Conservation (phyloP, 2,797 vertebrate genomes). For the Pempheris klunzingeri region DNA sequence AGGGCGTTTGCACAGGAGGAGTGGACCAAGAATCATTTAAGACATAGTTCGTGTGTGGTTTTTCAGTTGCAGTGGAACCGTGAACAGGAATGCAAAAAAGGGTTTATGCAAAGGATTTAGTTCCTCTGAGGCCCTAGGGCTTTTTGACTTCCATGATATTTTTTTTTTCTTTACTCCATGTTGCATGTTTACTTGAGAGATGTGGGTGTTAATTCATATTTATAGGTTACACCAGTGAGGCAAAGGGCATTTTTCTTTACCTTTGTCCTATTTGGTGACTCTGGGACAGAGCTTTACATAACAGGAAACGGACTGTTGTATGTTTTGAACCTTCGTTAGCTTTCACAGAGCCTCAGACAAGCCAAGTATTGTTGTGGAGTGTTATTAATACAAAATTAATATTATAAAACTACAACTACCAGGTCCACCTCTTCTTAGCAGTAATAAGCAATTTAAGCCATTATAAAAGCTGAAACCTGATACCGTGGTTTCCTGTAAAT, state of each 20-base stretch:
- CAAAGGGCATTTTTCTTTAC: constrained; percentile 47
- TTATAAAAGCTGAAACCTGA: constrained; percentile 35
- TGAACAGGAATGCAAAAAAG: not conserved
- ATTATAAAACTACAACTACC: too few species aligned
- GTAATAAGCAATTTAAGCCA: not conserved
- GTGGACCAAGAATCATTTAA: not conserved
- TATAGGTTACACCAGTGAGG: constrained; percentile 10
- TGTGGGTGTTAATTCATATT: not conserved
- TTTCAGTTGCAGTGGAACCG: not conserved
- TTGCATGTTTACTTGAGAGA: not conserved
- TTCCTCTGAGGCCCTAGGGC: not conserved
- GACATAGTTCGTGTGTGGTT: too few species aligned
- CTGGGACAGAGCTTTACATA: constrained; percentile 10
- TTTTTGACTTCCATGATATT: not conserved
- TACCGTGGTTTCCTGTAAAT: not conserved
- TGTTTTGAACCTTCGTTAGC: not conserved
- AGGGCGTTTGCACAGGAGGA: not conserved
- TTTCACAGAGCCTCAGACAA: not conserved
- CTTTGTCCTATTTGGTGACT: constrained; percentile 40
- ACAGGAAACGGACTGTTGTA: not conserved
- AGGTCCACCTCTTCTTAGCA: not conserved
- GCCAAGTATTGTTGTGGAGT: not conserved
- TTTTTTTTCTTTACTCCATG: not conserved
- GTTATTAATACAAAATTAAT: not conserved
- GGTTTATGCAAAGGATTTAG: too few species aligned